Conservation (phyloP, 1,140 invertebrate genomes). For the Tetranychus cinnabarinus region DNA sequence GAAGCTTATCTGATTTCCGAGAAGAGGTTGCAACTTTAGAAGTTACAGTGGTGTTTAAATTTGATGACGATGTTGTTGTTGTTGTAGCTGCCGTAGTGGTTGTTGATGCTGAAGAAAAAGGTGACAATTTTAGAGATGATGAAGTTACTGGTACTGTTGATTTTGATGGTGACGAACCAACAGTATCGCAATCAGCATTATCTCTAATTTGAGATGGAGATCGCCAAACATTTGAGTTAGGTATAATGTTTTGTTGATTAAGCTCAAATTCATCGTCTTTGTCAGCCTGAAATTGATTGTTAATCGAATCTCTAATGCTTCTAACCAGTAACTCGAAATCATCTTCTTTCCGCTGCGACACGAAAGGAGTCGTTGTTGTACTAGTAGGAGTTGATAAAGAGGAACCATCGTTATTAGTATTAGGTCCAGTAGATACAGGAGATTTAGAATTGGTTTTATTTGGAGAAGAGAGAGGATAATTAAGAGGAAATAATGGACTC, state of each 20-base stretch:
- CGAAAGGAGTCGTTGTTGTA: not conserved
- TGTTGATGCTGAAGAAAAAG: not conserved
- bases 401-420: too few relatives aligned
- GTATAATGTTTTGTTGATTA: not conserved
- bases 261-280: not conserved
- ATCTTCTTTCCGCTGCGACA: conserved; percentile 1
- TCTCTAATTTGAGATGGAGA: not conserved
- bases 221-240: not conserved
- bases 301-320: conserved; percentile 5
- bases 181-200: too few relatives aligned
- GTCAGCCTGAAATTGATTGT: conserved; percentile 1
- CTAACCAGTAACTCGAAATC: conserved; percentile 7
- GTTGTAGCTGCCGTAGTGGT: not conserved
- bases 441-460: too few relatives aligned
- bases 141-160: not conserved
- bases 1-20: too few relatives aligned
- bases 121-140: not conserved
- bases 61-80: not conserved
- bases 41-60: too few relatives aligned
- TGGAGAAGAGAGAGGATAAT: not conserved
- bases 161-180: not conserved
- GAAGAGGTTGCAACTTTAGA: too few relatives aligned
- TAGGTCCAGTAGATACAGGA: too few relatives aligned
- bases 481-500: not conserved
- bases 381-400: too few relatives aligned